Conservation (phyloP, 2,113 vertebrate genomes). For the Nerophis lumbriciformis region DNA sequence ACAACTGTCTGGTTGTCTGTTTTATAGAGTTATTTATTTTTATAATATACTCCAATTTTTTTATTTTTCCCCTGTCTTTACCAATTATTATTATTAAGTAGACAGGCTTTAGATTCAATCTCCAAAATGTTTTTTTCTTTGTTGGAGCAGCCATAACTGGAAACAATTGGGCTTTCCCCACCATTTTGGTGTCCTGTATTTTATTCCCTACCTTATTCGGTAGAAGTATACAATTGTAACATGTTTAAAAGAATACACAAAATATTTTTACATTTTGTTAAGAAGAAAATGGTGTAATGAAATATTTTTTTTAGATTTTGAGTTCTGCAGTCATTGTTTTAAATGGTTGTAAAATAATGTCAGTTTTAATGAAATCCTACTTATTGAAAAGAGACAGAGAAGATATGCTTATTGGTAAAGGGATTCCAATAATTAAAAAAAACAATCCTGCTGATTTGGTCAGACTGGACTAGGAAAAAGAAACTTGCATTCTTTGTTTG, state of each 20-base stretch:
- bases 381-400: background rate
- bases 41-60: constrained; percentile 22
- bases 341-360: constrained; percentile 76
- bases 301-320: constrained; percentile 38
- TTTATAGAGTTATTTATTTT: constrained; percentile 63
- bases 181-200: constrained; percentile 22
- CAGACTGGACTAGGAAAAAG: constrained; percentile 31
- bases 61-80: background rate
- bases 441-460: constrained; percentile 35
- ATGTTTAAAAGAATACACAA: constrained; percentile 56
- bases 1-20: constrained; percentile 46
- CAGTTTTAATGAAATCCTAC: constrained; percentile 17
- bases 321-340: constrained; percentile 79
- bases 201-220: constrained; percentile 41
- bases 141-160: constrained; percentile 22
- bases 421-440: constrained; percentile 24
- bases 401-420: constrained; percentile 18
- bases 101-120: constrained; percentile 50
- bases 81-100: constrained; percentile 42
- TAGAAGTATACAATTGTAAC: constrained; percentile 59
- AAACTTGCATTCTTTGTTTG: constrained; percentile 4
- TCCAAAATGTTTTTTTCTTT: constrained; percentile 40
- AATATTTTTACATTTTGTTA: constrained; percentile 65
- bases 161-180: constrained; percentile 2
- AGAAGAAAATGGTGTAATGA: constrained; percentile 40